Evolutionary conservation across 2,797 vertebrate species (phyloP), one percentile per base, ranked within the genome.

Genomic region (Gallirallus australis): DNA sequence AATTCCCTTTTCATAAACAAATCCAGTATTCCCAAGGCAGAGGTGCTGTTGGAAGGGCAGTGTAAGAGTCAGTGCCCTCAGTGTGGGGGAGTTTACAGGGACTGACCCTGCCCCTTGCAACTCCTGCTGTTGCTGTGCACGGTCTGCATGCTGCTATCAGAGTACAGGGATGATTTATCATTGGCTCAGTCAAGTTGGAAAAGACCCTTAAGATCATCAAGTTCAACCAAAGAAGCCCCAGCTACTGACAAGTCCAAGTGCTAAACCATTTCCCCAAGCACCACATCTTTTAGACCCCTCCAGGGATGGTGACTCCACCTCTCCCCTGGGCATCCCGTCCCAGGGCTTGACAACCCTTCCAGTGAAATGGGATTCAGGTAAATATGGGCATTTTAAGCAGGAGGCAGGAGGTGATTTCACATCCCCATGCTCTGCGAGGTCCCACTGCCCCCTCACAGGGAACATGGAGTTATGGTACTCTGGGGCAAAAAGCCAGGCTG

Each of bases 231-330:
- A 19, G 28, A 24, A 7, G 16, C 28, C 8, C 28, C 8, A 31
- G 17, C 52, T n/a, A 28, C n/a, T 81, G 30, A 19, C 30, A 69
- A 37, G 11, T 9, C 12, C 12, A 47, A 33, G 30, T 47, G 24
- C 8, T 57, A 28, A 28, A 18, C 28, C 42, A 23, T 6, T 2
- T 25, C 30, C 28, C 30, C 27, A 28, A 31, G 50, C 1, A 2
- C 27, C 37, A 37, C 7, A 5, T 7, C 15, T 45, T 50, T 68
- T 24, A 45, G 54, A 63, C 24, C 16, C 25, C 8, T 15, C 6
- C 45, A 45, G 28, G 24, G 11, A 27, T 16, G 21, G 19, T 1
- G 10, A 14, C 7, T 31, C 52, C 0, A 3, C 8, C 35, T 2
- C 12, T 14, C 16, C 52, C 56, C 23, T 61, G 71, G 21, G 13